Evolutionary conservation across 2,113 vertebrate genomes (phyloP).

Genomic region (Pipa parva): DNA sequence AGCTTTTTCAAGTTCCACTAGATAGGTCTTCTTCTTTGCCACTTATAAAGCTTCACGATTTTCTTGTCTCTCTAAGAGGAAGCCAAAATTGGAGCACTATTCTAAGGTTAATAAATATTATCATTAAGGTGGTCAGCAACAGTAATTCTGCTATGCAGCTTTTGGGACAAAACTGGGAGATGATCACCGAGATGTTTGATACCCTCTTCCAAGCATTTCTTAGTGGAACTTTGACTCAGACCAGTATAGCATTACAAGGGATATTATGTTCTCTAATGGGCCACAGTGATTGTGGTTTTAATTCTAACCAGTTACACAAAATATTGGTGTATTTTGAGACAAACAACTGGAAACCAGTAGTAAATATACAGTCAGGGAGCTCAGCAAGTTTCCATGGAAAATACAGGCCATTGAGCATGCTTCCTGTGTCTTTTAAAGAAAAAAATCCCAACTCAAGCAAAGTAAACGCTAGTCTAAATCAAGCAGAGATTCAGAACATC

Average conservation of each 20-base stretch:
- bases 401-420: conserved; percentile 64
- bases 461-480: conserved; percentile 45
- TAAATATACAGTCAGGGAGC: conserved; percentile 68
- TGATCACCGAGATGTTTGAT: conserved; percentile 71
- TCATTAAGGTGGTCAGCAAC: conserved; percentile 65
- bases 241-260: conserved; percentile 66
- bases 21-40: conserved; percentile 62
- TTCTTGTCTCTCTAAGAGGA: conserved; percentile 77
- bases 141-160: conserved; percentile 66
- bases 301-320: conserved; percentile 71
- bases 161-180: conserved; percentile 77
- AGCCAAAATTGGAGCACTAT: conserved; percentile 78
- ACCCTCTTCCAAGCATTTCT: conserved; percentile 68
- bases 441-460: conserved; percentile 48
- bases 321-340: conserved; percentile 68
- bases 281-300: conserved; percentile 67
- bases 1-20: conserved; percentile 61
- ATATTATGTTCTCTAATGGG: conserved; percentile 72
- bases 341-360: conserved; percentile 75
- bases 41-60: conserved; percentile 70
- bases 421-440: conserved; percentile 52
- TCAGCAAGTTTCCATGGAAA: conserved; percentile 49
- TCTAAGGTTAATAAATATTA: conserved; percentile 69
- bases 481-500: conserved; percentile 60
- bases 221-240: conserved; percentile 68